Percentiles rank a stretch among this genome's conserved stretches.
Evolutionary conservation across 2,888 invertebrate genomes (phyloP).

Genomic region (Callyntrura sp.): DNA sequence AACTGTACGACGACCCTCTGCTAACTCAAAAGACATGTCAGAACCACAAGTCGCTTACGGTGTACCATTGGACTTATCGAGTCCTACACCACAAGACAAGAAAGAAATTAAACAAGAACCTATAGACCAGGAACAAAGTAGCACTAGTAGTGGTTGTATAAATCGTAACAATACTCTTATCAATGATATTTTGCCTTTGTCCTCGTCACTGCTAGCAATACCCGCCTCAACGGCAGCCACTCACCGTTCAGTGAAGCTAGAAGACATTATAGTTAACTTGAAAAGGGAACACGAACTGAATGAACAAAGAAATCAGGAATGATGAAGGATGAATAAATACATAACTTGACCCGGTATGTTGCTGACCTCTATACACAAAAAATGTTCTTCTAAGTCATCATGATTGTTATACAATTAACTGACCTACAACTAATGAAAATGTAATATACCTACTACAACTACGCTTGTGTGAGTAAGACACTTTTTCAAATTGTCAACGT

Average conservation of each 20-base stretch:
- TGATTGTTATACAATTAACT: no score
- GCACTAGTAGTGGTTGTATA: background rate
- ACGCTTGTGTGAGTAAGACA: no score
- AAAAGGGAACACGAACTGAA: constrained; percentile 34
- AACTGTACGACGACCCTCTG: constrained; percentile 7
- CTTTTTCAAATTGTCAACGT: no score
- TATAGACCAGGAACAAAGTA: background rate
- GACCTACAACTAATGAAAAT: no score
- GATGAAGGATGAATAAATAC: background rate
- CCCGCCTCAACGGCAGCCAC: background rate
- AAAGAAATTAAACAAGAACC: background rate
- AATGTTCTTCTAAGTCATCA: no score
- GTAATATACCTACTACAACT: no score
- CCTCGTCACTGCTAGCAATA: background rate
- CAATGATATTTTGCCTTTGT: background rate
- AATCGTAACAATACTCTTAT: background rate
- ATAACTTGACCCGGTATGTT: no score
- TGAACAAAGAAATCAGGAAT: constrained; percentile 26
- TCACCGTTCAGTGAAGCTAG: background rate
- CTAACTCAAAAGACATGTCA: constrained; percentile 1
- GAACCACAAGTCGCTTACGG: background rate
- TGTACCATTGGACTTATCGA: constrained; percentile 58
- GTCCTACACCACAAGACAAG: background rate
- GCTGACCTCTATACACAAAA: no score
- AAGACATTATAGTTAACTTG: constrained; percentile 34